Conservation (phyloP, 2,113 vertebrate genomes). For the Psilopogon haemacephalus region DNA sequence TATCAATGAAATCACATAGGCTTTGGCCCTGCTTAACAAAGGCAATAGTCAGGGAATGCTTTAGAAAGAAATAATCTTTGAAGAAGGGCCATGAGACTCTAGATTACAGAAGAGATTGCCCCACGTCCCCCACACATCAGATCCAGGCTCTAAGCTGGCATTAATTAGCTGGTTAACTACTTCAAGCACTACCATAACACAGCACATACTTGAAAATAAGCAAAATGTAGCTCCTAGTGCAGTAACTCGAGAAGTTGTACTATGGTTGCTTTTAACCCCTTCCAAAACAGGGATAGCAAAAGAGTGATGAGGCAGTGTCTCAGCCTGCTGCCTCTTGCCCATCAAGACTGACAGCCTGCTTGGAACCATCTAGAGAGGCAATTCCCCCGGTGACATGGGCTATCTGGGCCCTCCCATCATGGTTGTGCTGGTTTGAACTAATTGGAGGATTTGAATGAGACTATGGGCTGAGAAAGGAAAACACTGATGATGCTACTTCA, state of each 20-base stretch:
- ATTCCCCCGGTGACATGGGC: background rate
- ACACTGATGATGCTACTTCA: too few species aligned
- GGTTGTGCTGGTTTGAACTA: too few species aligned
- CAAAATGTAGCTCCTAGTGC: background rate
- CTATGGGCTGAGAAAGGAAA: too few species aligned
- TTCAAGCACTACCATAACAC: background rate
- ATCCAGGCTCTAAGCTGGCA: background rate
- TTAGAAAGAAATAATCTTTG: background rate
- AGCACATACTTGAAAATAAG: background rate
- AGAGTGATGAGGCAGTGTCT: background rate
- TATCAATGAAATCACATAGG: constrained; percentile 51
- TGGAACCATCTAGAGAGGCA: background rate
- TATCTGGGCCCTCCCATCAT: background rate
- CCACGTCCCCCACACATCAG: background rate
- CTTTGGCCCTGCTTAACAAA: background rate
- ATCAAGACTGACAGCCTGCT: background rate
- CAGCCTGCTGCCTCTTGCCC: background rate
- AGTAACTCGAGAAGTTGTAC: background rate
- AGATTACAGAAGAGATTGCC: background rate
- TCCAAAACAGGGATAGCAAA: background rate
- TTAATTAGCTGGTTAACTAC: constrained; percentile 7
- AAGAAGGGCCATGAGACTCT: background rate
- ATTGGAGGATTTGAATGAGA: too few species aligned
- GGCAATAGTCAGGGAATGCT: background rate
- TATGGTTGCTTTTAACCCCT: background rate